A percentile compares a stretch with the other conserved stretches of the same genome.
Evolutionary conservation across 2,113 vertebrate species (phyloP).

Genomic region (Oenanthe oenanthe): DNA sequence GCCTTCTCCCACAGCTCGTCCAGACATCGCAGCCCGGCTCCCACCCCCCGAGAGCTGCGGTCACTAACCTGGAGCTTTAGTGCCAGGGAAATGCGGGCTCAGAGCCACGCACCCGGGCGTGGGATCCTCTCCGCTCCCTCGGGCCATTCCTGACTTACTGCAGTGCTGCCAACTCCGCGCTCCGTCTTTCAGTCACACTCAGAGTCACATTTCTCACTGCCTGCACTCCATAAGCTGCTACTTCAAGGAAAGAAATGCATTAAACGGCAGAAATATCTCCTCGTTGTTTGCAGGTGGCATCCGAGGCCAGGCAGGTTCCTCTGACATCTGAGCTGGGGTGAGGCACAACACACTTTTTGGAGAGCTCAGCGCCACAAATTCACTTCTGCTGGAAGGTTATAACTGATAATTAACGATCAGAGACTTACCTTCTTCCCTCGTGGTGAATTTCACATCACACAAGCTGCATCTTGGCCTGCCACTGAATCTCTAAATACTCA

Average conservation of each 20-base stretch:
- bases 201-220: background rate
- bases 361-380: background rate
- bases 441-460: accelerated
- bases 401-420: background rate
- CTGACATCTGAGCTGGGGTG: background rate
- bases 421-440: background rate
- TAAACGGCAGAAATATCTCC: background rate
- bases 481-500: background rate
- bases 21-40: background rate
- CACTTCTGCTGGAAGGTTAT: background rate
- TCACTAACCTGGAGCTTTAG: background rate
- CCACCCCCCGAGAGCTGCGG: background rate
- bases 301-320: background rate
- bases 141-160: background rate
- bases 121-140: background rate
- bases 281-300: accelerated
- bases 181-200: background rate
- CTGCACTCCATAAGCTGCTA: background rate
- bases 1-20: background rate
- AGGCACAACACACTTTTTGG: background rate
- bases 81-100: background rate
- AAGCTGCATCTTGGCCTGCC: background rate
- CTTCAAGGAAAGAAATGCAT: background rate
- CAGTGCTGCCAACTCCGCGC: background rate
- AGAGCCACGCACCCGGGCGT: background rate